phyloP scores from a whole-genome alignment of 1,140 invertebrate species.

The Penaeus vannamei region DNA sequence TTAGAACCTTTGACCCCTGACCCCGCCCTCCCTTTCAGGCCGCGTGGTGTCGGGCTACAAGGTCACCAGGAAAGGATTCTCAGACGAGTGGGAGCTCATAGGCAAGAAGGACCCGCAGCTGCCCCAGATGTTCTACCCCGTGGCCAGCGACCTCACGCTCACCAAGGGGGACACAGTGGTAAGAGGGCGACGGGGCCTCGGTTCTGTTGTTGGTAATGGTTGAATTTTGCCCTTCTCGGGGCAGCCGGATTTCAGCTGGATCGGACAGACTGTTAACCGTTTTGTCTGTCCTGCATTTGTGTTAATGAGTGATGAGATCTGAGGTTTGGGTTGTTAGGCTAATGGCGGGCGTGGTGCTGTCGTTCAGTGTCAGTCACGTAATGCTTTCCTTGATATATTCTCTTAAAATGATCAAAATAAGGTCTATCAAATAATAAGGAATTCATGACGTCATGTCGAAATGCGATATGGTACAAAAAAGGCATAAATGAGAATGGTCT shows the following conservation, averaged over 20 bases:
- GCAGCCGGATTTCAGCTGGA: no score
- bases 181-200: conserved; percentile 68
- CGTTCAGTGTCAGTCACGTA: no score
- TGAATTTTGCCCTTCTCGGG: not conserved
- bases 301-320: not conserved
- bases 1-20: not conserved
- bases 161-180: conserved; percentile 82
- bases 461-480: no score
- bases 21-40: conserved; percentile 74
- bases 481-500: no score
- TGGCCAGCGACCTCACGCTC: conserved; percentile 77
- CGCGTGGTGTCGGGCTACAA: conserved; percentile 90
- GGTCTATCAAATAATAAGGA: no score
- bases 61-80: conserved; percentile 77
- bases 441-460: no score
- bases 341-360: no score
- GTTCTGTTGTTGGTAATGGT: not conserved
- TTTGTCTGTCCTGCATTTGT: not conserved
- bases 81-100: conserved; percentile 84
- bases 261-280: no score
- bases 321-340: no score
- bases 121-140: conserved; percentile 97
- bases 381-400: no score
- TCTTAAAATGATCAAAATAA: no score
- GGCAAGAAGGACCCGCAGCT: conserved; percentile 93